Conservation (phyloP, 2,888 invertebrate genomes). For the Pemphredon lugubris region DNA sequence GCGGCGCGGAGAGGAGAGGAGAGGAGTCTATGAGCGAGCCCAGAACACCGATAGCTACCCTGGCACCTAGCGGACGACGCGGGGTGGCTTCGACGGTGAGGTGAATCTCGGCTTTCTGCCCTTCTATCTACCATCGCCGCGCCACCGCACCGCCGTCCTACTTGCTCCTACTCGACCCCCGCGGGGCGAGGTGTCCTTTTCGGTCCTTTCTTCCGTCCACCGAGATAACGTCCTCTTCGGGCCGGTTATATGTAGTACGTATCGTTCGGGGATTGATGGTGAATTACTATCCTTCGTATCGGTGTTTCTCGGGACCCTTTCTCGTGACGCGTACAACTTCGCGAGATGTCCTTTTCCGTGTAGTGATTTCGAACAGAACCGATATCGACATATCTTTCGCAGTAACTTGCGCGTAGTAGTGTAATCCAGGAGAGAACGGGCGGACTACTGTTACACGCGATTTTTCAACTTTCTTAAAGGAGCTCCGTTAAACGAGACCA, state of each 20-base stretch:
- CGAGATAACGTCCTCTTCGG: not conserved
- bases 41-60: conserved; percentile 71
- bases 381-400: too few species aligned
- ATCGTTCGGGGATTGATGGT: not conserved
- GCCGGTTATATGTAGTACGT: not conserved
- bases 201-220: not conserved
- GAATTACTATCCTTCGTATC: not conserved
- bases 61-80: conserved; percentile 72
- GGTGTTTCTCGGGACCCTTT: not conserved
- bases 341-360: too few species aligned
- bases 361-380: too few species aligned
- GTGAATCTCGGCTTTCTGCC: conserved; percentile 48
- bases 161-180: not conserved
- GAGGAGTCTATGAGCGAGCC: conserved; percentile 69
- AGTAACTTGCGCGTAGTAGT: too few species aligned
- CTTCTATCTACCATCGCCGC: conserved; percentile 8
- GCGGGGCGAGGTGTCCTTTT: not conserved
- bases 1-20: too few species aligned
- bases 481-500: too few species aligned
- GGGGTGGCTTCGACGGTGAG: conserved; percentile 59
- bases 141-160: too few species aligned
- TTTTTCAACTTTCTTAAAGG: too few species aligned
- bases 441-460: too few species aligned
- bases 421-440: too few species aligned
- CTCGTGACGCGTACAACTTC: too few species aligned